phyloP scores from a whole-genome alignment of 1,140 invertebrate genomes.

The Tribolium castaneum region DNA sequence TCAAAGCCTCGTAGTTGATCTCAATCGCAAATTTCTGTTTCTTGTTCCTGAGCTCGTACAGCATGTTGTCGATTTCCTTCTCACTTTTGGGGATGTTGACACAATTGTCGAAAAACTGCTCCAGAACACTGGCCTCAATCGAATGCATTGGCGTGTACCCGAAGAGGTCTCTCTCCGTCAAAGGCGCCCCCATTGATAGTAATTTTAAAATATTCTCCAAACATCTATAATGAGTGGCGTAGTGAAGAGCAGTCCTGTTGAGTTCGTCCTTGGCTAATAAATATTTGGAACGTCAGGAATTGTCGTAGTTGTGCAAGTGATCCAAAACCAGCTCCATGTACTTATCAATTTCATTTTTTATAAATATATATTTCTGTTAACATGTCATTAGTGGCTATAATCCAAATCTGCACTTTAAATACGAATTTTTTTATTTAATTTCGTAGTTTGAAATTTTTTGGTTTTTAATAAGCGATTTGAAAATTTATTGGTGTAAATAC shows the following conservation, averaged over 20 bases:
- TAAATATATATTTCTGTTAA: no score
- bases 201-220: neutral
- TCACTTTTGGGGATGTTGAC: neutral
- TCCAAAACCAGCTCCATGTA: slow-evolving; percentile 6
- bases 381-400: no score
- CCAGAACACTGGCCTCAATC: neutral
- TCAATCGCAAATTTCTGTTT: slow-evolving; percentile 3
- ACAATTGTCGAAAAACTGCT: slow-evolving; percentile 15
- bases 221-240: neutral
- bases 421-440: no score
- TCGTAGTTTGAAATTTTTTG: no score
- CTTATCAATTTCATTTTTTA: no score
- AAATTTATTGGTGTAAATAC: no score
- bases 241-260: slow-evolving; percentile 4
- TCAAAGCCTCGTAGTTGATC: slow-evolving; percentile 11
- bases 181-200: neutral
- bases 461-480: no score
- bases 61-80: neutral
- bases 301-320: neutral
- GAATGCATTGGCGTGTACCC: slow-evolving; percentile 4
- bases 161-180: slow-evolving; percentile 9
- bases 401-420: no score
- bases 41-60: neutral
- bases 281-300: neutral
- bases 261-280: neutral